A percentile compares a stretch with the other conserved stretches of the same genome.
phyloP scores from a whole-genome alignment of 2,113 vertebrate species.

The Gavia stellata region DNA sequence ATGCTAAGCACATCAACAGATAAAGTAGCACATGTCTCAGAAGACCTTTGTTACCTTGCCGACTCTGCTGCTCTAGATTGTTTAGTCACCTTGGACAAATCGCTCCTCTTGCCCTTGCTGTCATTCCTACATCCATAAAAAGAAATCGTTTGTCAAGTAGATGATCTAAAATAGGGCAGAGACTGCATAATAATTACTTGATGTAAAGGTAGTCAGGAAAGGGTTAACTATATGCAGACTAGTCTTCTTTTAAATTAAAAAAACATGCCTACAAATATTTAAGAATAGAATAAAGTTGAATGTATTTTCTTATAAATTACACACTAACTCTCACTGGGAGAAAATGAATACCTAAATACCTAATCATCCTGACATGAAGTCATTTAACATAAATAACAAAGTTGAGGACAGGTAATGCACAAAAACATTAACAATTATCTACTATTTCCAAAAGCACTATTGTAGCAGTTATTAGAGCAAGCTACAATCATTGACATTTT shows the following conservation, averaged over 20 bases:
- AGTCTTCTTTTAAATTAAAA: neutral
- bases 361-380: neutral
- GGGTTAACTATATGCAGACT: neutral
- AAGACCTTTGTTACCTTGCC: neutral
- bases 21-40: neutral
- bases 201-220: neutral
- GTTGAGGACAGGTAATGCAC: neutral
- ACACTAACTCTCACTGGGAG: neutral
- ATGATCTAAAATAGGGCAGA: neutral
- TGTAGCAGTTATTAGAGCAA: neutral
- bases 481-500: neutral
- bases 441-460: neutral
- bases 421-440: neutral
- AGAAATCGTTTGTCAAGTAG: neutral
- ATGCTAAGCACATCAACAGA: neutral
- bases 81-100: neutral
- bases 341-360: neutral
- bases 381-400: neutral
- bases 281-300: neutral
- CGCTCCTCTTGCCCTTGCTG: neutral
- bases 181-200: neutral
- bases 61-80: neutral
- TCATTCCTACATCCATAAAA: neutral
- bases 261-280: neutral
- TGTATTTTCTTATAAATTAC: neutral